Evolutionary conservation across 2,888 invertebrate species (phyloP), one percentile per base, ranked within the genome.

Genomic region (Lithophane socia): DNA sequence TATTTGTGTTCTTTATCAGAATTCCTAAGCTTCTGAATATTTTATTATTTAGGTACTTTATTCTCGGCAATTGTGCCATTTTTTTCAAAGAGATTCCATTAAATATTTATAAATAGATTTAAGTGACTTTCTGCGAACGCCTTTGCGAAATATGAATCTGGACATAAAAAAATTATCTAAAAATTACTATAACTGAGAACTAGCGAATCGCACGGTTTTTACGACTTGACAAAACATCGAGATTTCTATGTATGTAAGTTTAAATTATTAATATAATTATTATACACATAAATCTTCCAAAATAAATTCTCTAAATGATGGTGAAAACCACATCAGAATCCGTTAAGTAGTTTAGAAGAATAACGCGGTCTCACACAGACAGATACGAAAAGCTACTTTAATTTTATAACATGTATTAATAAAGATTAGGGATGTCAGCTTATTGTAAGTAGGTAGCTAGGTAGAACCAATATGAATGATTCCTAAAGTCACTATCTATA

Each of bases 61-160:
- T 56, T 64, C 21, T 47, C 29, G 56, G 37, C 68, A 75, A 44
- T 52, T 56, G 5, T 37, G 24, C 12, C 47, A 52, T 47, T 63
- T 73, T 64, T 73, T 73, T 75, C n/a, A 10, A 49, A 18, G 8
- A 66, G 24, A 5, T n/a, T 3, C 44, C 37, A 67, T 71, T 67
- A 52, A 74, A 63, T 80, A 85, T 73, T 76, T 76, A 84, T 72
- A 56, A 73, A 73, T 49, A 84, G 56, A 75, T 70, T 56, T 24
- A 79, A 74, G 70, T 68, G 64, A 44, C 2, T 54, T 73, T 49
- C 52, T 60, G 47, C n/a, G 37, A 72, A 72, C 47, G 49, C 42
- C 54, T 63, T 63, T 67, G 49, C 9, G 10, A 56, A 79, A 24
- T 49, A 18, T 42, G n/a, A 60, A 13, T 58, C 24, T 52, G 47